Evolutionary conservation across 2,797 vertebrate species (phyloP).

Genomic region (Lithobates pipiens): DNA sequence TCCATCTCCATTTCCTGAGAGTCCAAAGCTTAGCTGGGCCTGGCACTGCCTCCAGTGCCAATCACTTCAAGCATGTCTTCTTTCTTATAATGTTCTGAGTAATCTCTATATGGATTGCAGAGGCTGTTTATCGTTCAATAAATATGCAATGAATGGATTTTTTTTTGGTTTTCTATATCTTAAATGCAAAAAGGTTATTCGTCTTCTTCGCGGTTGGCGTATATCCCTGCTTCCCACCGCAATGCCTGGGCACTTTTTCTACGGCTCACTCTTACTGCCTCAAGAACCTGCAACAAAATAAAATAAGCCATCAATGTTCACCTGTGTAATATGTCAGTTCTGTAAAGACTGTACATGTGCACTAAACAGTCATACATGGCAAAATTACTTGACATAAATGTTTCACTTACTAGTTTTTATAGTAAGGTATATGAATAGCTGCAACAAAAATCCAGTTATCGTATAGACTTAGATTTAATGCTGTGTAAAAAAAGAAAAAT

Average conservation of each 20-base stretch:
- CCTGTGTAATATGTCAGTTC: background rate
- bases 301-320: background rate
- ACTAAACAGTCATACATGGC: background rate
- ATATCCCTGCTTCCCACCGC: constrained; percentile 89
- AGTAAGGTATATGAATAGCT: background rate
- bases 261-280: constrained; percentile 93
- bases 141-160: constrained; percentile 75
- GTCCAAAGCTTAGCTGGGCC: constrained; percentile 34
- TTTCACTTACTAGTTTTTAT: background rate
- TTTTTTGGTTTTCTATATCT: constrained; percentile 68
- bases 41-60: background rate
- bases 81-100: constrained; percentile 62
- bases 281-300: constrained; percentile 84
- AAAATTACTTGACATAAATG: background rate
- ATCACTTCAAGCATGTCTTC: constrained; percentile 22
- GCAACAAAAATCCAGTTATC: background rate
- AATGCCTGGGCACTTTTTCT: constrained; percentile 93
- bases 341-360: background rate
- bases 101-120: constrained; percentile 68
- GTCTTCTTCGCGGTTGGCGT: constrained; percentile 83
- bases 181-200: constrained; percentile 74
- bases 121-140: constrained; percentile 76
- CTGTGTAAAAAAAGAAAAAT: background rate
- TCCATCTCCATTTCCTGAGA: constrained; percentile 50
- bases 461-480: background rate